phyloP scores from a whole-genome alignment of 2,888 invertebrate species.

The Drosophila crucigera region DNA sequence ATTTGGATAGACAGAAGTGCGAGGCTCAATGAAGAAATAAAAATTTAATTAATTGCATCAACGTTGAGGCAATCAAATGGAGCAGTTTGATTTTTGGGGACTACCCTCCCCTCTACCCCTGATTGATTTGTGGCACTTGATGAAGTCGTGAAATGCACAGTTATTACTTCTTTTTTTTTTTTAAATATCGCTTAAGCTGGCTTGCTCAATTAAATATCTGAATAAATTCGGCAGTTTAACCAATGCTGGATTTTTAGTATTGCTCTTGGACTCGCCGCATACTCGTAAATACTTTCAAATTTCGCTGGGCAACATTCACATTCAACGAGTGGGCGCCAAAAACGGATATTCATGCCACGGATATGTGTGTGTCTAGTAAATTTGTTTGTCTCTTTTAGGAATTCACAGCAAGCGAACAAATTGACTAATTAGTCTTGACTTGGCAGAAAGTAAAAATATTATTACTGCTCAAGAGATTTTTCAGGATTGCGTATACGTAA shows the following conservation, averaged over 20 bases:
- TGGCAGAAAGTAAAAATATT: not conserved
- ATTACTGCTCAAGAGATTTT: not conserved
- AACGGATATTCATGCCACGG: slow-evolving; percentile 15
- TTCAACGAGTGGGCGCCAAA: slow-evolving; percentile 38
- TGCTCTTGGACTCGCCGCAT: slow-evolving; percentile 15
- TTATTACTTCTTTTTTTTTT: slow-evolving; percentile 30
- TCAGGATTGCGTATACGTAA: not conserved
- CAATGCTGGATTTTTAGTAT: not conserved
- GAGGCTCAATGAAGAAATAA: slow-evolving; percentile 75
- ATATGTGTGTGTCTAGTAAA: slow-evolving; percentile 5
- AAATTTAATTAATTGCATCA: slow-evolving; percentile 78
- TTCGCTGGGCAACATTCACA: slow-evolving; percentile 50
- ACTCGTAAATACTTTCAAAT: slow-evolving; percentile 57
- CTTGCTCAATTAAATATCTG: slow-evolving; percentile 68
- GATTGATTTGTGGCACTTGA: slow-evolving; percentile 7
- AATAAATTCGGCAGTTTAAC: slow-evolving; percentile 37
- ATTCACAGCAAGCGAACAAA: not conserved
- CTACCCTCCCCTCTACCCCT: not conserved
- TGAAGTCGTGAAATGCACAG: slow-evolving; percentile 61
- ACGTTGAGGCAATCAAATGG: slow-evolving; percentile 77
- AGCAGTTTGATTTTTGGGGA: slow-evolving; percentile 49
- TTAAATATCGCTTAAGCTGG: slow-evolving; percentile 23
- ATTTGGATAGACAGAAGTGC: slow-evolving; percentile 11
- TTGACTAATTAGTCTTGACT: not conserved
- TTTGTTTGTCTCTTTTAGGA: not conserved